Conservation (phyloP, 2,113 vertebrate species). For the Cynopterus brachyotis region DNA sequence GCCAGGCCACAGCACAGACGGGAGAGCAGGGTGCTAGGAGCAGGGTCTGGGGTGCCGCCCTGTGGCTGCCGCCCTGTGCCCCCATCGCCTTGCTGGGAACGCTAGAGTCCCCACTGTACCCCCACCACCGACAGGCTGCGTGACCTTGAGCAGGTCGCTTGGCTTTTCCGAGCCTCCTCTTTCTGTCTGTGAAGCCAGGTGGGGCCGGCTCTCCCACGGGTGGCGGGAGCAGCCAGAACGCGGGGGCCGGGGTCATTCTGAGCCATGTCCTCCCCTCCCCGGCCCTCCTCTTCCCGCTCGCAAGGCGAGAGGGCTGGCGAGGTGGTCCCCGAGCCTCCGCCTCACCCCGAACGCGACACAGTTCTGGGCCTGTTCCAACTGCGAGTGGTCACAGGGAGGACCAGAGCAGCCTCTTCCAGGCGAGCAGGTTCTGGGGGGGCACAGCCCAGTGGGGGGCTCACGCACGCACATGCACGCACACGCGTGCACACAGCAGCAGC, state of each 20-base stretch:
- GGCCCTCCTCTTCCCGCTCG: background rate
- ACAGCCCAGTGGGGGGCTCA: background rate
- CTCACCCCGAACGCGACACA: accelerated
- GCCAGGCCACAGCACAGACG: background rate
- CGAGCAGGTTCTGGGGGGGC: background rate
- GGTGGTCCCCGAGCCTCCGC: no score
- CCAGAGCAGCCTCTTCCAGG: accelerated
- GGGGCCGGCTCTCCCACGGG: background rate
- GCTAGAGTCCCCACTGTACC: accelerated
- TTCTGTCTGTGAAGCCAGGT: background rate
- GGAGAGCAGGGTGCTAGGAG: background rate
- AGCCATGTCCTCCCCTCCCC: accelerated
- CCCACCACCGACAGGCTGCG: no score
- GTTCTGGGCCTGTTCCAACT: background rate
- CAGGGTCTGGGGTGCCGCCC: background rate
- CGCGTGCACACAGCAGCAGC: background rate
- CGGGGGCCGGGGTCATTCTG: accelerated
- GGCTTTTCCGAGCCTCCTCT: background rate
- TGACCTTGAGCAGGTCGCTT: background rate
- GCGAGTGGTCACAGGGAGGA: accelerated
- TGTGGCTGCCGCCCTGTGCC: accelerated
- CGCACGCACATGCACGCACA: no score
- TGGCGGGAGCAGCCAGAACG: no score
- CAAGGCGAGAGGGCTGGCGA: background rate
- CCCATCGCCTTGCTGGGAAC: background rate